Evolutionary conservation across 2,888 invertebrate genomes (phyloP).

Genomic region (Pyrrhosoma nymphula): DNA sequence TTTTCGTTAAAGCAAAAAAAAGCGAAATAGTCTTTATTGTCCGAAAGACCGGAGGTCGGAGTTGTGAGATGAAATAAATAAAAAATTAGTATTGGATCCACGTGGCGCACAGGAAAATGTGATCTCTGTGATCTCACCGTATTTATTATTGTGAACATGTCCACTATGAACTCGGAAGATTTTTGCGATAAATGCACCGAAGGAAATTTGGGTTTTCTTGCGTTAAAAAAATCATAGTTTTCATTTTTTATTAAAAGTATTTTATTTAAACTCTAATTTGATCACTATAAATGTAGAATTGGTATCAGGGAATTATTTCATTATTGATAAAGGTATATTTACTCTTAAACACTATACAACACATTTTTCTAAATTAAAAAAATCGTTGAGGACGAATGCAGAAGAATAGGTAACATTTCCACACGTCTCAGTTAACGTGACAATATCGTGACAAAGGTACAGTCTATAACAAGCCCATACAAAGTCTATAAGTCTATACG

Average conservation of each 20-base stretch:
- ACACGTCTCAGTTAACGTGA: background rate
- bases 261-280: background rate
- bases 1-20: background rate
- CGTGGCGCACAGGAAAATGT: background rate
- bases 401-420: background rate
- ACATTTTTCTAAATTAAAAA: background rate
- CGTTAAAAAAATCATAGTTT: no score
- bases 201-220: no score
- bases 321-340: background rate
- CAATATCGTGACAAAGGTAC: no score
- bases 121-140: no score
- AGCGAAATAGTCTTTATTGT: background rate
- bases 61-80: background rate
- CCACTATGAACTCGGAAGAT: no score
- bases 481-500: background rate
- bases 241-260: background rate
- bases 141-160: no score
- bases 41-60: background rate
- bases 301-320: background rate
- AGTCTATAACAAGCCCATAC: background rate
- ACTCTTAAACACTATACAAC: background rate
- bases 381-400: background rate
- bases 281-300: background rate
- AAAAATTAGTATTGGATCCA: background rate
- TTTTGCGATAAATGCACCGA: no score